Evolutionary conservation across 2,113 vertebrate genomes (phyloP), one percentile per base, ranked within the genome.

Genomic region (Emberiza fucata): DNA sequence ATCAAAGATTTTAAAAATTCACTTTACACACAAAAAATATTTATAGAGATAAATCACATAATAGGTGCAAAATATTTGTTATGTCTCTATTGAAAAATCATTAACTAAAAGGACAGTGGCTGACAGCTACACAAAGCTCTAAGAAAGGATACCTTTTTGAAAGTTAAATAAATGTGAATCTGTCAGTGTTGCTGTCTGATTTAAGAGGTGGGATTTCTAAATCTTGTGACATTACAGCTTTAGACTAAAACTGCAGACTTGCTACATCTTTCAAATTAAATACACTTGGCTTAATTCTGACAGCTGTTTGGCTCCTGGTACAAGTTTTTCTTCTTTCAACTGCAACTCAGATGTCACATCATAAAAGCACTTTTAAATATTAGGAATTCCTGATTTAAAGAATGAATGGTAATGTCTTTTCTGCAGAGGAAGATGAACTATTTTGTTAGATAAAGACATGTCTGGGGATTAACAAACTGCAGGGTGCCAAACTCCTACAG

Each of bases 21-120:
- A 23, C 39, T 93, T 97, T 95, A 87, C 70, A 61, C 19, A 57
- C 33, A 51, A 81, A 92, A 97, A 96, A 93, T 88, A 81, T 94
- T 96, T 96, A 88, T 24, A 63, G 68, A 50, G 12, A 81, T 44
- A 75, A 93, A 92, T 86, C 54, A 69, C 48, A 42, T 79, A 91
- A 88, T 93, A 88, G 8, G 44, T 94, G 40, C 24, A 85, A 72
- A 70, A 53, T 64, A 94, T 83, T 84, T 22, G 23, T 59, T 68
- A 11, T 76, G 75, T 59, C 59, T 56, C 37, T 44, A 28, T 48
- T 53, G 25, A 72, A 90, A 73, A 85, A 72, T 33, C 22, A 33
- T 27, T 5, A 66, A 16, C 16, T 47, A 35, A 84, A 91, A 40
- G 11, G 20, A 76, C 14, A 27, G 44, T 37, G 21, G 11, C 15